phyloP scores from a whole-genome alignment of 2,888 invertebrate genomes.

The Sarcophaga carnaria region DNA sequence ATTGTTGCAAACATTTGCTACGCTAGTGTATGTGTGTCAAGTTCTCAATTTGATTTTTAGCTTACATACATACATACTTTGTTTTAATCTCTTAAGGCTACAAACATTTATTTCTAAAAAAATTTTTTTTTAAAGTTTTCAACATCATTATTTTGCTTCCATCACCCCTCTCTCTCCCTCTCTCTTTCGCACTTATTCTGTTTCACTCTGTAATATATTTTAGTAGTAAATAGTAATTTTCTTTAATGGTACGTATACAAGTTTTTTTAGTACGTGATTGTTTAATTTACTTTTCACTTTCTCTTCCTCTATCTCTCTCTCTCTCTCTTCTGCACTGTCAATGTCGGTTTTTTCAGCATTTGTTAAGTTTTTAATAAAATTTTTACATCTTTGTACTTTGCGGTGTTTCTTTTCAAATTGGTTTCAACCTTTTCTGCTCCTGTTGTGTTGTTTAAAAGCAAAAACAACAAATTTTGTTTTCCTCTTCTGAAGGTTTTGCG shows the following conservation, averaged over 20 bases:
- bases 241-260: neutral
- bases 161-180: too few relatives aligned
- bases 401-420: slow-evolving; percentile 10
- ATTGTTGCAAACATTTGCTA: too few relatives aligned
- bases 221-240: neutral
- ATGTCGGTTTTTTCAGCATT: too few relatives aligned
- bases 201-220: too few relatives aligned
- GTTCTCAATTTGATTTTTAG: slow-evolving; percentile 7
- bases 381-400: neutral
- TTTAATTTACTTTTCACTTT: neutral
- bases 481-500: neutral
- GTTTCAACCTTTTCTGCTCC: neutral
- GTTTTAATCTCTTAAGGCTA: too few relatives aligned
- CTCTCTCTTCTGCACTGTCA: neutral
- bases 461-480: neutral
- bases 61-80: neutral
- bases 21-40: too few relatives aligned
- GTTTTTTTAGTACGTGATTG: slow-evolving; percentile 12
- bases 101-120: too few relatives aligned
- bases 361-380: neutral
- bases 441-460: neutral
- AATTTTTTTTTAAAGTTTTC: too few relatives aligned
- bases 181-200: too few relatives aligned
- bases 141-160: too few relatives aligned
- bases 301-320: neutral